phyloP scores from a whole-genome alignment of 2,888 invertebrate species.

The Dolichomitus sp. region DNA sequence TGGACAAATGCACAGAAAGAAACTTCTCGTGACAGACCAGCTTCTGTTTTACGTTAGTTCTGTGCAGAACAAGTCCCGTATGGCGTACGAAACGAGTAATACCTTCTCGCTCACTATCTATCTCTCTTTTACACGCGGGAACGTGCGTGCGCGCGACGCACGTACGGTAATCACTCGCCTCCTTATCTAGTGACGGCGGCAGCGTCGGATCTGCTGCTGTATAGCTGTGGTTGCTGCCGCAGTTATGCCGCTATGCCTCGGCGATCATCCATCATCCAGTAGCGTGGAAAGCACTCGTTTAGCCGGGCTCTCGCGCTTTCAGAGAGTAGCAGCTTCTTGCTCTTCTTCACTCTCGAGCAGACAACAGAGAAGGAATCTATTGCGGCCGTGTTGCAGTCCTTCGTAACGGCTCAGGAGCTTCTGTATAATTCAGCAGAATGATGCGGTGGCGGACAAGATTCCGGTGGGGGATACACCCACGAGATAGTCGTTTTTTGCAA shows the following conservation, averaged over 20 bases:
- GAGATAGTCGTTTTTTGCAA: constrained; percentile 12
- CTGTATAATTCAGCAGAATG: constrained; percentile 6
- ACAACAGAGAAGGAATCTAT: constrained; percentile 8
- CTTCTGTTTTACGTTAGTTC: constrained; percentile 34
- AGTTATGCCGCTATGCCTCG: constrained; percentile 69
- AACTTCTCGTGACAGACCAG: neutral
- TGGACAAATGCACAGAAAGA: neutral
- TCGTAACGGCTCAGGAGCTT: constrained; percentile 1
- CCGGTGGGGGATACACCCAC: neutral
- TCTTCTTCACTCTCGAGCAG: constrained; percentile 10
- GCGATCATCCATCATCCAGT: constrained; percentile 81
- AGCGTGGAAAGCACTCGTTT: constrained; percentile 80
- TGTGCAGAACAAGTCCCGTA: constrained; percentile 43
- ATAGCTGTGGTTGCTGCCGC: constrained; percentile 55
- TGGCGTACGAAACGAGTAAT: constrained; percentile 35
- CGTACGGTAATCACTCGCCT: constrained; percentile 69
- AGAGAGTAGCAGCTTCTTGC: constrained; percentile 48
- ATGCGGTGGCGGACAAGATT: constrained; percentile 22
- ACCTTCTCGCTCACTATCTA: constrained; percentile 20
- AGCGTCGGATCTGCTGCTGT: constrained; percentile 55
- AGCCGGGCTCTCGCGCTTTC: constrained; percentile 63
- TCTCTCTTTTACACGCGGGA: constrained; percentile 41
- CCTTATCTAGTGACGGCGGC: constrained; percentile 79
- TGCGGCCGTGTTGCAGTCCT: neutral
- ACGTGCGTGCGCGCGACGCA: constrained; percentile 44